Percentiles rank a stretch among this genome's conserved stretches.
phyloP scores from a whole-genome alignment of 2,113 vertebrate genomes.

The Sceloporus tristichus region DNA sequence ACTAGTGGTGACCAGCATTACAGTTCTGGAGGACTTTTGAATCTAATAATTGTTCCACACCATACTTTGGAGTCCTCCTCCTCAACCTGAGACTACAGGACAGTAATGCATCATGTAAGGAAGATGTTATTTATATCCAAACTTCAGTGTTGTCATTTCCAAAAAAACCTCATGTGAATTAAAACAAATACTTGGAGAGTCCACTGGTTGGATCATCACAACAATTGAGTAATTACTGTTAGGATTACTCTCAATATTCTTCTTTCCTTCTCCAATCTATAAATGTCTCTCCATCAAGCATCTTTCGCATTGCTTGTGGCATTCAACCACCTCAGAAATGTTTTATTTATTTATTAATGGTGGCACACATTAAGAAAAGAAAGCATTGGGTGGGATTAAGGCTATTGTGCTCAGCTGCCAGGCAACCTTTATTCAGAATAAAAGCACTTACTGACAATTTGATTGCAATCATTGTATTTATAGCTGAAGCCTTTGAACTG shows the following conservation, averaged over 20 bases:
- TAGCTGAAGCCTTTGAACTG: slow-evolving; percentile 41
- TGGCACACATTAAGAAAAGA: slow-evolving; percentile 21
- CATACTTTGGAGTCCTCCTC: not conserved
- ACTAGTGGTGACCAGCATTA: not conserved
- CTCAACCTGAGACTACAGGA: slow-evolving; percentile 25
- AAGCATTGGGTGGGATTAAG: slow-evolving; percentile 6
- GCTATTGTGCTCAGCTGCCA: slow-evolving; percentile 44
- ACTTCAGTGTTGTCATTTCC: slow-evolving; percentile 40
- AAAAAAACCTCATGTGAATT: slow-evolving; percentile 34
- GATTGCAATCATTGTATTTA: slow-evolving; percentile 47
- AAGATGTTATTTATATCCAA: not conserved
- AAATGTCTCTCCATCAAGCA: slow-evolving; percentile 39
- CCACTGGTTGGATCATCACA: slow-evolving; percentile 47
- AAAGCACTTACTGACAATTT: slow-evolving; percentile 44
- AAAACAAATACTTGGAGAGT: slow-evolving; percentile 33
- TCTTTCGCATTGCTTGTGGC: slow-evolving; percentile 27
- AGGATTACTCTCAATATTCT: slow-evolving; percentile 45
- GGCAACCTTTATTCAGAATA: slow-evolving; percentile 46
- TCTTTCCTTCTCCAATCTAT: slow-evolving; percentile 35
- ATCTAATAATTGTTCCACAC: not conserved
- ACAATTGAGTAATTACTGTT: slow-evolving; percentile 44
- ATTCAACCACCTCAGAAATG: slow-evolving; percentile 35
- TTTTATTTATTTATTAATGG: slow-evolving; percentile 45
- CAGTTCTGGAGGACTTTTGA: not conserved
- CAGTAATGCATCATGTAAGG: not conserved